These are phyloP conservation scores for Tupaia tana DNA, from an alignment of 2,113 vertebrate species.

Conservation along the genomic window DNA sequence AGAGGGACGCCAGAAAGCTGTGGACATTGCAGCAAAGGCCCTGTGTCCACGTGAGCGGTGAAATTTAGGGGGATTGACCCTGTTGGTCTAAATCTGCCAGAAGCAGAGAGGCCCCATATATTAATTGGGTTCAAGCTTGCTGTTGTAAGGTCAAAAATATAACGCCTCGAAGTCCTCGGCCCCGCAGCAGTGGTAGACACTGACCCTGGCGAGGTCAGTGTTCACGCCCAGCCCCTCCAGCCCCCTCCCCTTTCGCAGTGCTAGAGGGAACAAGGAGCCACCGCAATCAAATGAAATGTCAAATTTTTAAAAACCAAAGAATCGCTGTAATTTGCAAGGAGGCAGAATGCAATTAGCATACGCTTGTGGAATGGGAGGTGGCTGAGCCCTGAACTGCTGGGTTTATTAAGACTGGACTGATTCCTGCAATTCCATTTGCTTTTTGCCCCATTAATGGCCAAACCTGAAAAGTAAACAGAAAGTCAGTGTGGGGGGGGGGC, in stretches of 20 bases:
- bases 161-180: background rate
- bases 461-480: background rate
- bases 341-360: slow-evolving; percentile 82
- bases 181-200: background rate
- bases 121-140: background rate
- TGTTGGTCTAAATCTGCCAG: background rate
- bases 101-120: background rate
- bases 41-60: background rate
- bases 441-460: slow-evolving; percentile 3
- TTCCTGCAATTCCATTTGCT: background rate
- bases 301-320: slow-evolving; percentile 73
- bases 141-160: background rate
- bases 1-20: background rate
- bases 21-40: background rate
- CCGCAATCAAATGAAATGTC: slow-evolving; percentile 78
- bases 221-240: background rate
- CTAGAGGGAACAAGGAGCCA: slow-evolving; percentile 30
- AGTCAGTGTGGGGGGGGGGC: background rate
- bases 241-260: background rate
- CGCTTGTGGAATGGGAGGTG: slow-evolving; percentile 71
- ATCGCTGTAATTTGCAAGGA: slow-evolving; percentile 83
- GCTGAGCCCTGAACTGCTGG: background rate
- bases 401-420: background rate
- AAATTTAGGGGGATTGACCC: background rate
- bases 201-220: background rate